Conservation (phyloP, 2,797 vertebrate species). For the Apogon talboti region DNA sequence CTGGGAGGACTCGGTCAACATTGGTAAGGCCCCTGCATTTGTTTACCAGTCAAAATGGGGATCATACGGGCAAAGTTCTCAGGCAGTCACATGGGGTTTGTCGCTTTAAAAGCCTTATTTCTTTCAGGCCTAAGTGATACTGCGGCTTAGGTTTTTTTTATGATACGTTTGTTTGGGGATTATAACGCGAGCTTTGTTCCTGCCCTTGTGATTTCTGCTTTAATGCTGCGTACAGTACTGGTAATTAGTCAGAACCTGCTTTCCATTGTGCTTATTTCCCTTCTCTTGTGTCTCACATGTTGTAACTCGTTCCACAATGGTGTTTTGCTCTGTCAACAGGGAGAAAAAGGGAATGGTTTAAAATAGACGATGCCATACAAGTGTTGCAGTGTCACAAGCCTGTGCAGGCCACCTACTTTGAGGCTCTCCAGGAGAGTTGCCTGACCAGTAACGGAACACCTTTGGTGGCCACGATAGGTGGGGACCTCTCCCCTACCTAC, state of each 20-base stretch:
- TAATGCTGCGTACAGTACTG: conserved; percentile 3
- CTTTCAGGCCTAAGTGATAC: conserved; percentile 29
- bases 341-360: conserved; percentile 99
- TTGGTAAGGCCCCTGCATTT: conserved; percentile 85
- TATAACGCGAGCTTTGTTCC: conserved; percentile 33
- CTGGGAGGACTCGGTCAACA: conserved; percentile 99
- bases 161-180: conserved; percentile 29
- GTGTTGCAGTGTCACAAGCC: conserved; percentile 97
- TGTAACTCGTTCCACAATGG: conserved; percentile 35
- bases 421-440: conserved; percentile 92
- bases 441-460: conserved; percentile 96
- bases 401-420: conserved; percentile 97
- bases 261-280: neutral
- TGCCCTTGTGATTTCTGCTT: conserved; percentile 39
- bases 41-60: conserved; percentile 51
- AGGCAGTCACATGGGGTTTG: conserved; percentile 55
- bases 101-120: conserved; percentile 28
- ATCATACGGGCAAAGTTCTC: conserved; percentile 52
- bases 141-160: conserved; percentile 31
- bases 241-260: conserved; percentile 25
- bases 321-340: conserved; percentile 83
- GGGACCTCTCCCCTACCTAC: conserved; percentile 87
- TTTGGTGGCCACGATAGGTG: conserved; percentile 88
- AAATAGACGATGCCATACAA: conserved; percentile 94
- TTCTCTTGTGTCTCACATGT: conserved; percentile 16